phyloP scores from a whole-genome alignment of 2,888 invertebrate species.

The Serrognathus titanus region DNA sequence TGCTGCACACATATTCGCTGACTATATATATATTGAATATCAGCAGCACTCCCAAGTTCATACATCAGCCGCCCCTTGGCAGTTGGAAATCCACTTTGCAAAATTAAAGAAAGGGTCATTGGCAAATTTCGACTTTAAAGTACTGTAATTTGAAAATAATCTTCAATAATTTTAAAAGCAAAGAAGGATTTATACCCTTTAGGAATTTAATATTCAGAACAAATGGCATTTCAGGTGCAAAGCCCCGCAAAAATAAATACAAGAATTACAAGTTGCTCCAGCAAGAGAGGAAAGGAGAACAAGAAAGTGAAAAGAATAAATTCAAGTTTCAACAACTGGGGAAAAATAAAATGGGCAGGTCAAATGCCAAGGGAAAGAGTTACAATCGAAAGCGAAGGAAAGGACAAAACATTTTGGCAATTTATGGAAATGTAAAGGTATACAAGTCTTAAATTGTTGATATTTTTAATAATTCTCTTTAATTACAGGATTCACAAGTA shows the following conservation, averaged over 20 bases:
- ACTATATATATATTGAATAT: too few species aligned
- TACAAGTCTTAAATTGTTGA: not conserved
- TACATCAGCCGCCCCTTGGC: too few species aligned
- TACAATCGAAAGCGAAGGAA: constrained; percentile 51
- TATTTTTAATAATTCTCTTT: too few species aligned
- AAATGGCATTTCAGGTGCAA: constrained; percentile 59
- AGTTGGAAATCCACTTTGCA: too few species aligned
- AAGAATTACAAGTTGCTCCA: constrained; percentile 73
- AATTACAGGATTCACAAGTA: too few species aligned
- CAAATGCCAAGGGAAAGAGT: constrained; percentile 54
- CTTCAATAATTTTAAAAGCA: too few species aligned
- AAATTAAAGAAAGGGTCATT: too few species aligned
- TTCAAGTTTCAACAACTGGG: constrained; percentile 53
- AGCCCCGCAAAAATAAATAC: constrained; percentile 66
- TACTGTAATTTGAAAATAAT: too few species aligned
- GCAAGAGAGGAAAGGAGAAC: constrained; percentile 58
- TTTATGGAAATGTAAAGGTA: constrained; percentile 43
- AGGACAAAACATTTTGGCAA: constrained; percentile 43
- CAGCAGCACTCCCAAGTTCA: too few species aligned
- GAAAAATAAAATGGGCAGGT: constrained; percentile 60
- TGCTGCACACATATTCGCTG: too few species aligned
- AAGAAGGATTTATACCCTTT: too few species aligned
- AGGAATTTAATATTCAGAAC: not conserved
- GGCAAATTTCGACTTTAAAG: too few species aligned
- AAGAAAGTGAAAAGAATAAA: constrained; percentile 50